Evolutionary conservation across 2,888 invertebrate genomes (phyloP), one percentile per base, ranked within the genome.

Genomic region (Noctua janthina): DNA sequence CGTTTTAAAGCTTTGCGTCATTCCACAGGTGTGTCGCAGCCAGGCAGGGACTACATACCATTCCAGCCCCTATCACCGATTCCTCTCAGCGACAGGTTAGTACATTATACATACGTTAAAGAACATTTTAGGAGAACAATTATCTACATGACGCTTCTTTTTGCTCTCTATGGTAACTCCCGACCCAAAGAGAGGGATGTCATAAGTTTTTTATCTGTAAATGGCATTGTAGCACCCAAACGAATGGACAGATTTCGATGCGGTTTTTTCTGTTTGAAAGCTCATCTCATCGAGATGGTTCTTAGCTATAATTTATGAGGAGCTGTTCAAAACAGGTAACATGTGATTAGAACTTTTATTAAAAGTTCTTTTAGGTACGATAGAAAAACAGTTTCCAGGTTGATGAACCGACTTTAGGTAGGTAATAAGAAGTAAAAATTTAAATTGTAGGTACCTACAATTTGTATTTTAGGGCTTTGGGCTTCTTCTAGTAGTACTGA

Each of bases 51-150:
- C 39, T 92, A 93, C 73, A 87, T 94, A 29, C 86, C 87, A 59
- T 83, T 94, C 77, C 94, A 94, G 75, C 91, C 92, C 1, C 81
- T 96, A 39, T 93, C 95, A 23, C 95, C 96, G 23, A 94, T 95
- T 77, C 94, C 94, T 23, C 85, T 95, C 7, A 94, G 94, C 82
- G 95, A 95, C 76, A 93, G 93, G 96, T 96, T 84, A 93, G 93
- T 93, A 67, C n/a, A n/a, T 46, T 46, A n/a, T 46, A 3, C n/a
- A 17, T 68, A 29, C 35, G 17, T 35, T 64, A 35, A 3, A 35
- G 8, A 64, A 35, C 15, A 35, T 64, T 66, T 35, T 3, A 66
- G 35, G 35, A 10, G 64, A 66, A 35, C 2, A 35, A 17, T 62
- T 8, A 64, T 64, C 4, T n/a, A 5, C 11, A n/a, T 13, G n/a